Percentiles rank a stretch among this genome's conserved stretches.
These are phyloP conservation scores for Gerris lacustris DNA, from an alignment of 2,888 invertebrate genomes.

Conservation along the genomic window DNA sequence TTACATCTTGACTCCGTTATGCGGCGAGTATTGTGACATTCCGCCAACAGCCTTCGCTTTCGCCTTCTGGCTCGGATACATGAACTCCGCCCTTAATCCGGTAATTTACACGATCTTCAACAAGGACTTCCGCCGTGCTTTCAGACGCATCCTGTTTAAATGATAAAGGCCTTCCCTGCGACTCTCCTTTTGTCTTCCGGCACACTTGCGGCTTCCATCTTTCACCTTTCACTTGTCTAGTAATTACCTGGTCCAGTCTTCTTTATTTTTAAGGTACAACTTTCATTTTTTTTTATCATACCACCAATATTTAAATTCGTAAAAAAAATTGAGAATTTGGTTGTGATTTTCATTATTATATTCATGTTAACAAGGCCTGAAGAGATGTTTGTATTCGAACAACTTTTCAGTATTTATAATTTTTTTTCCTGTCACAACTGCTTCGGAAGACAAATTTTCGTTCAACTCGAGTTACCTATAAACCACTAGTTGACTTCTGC, in stretches of 20 bases:
- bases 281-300: too few species aligned
- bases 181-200: constrained; percentile 8
- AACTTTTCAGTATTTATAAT: neutral
- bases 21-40: constrained; percentile 55
- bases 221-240: neutral
- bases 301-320: too few species aligned
- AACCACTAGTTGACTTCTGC: constrained; percentile 1
- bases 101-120: constrained; percentile 95
- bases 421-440: neutral
- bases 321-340: too few species aligned
- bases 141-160: constrained; percentile 87
- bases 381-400: neutral
- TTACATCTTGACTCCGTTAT: constrained; percentile 75
- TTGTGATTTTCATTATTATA: neutral
- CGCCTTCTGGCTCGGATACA: constrained; percentile 94
- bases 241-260: too few species aligned
- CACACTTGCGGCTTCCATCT: neutral
- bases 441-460: neutral
- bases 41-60: constrained; percentile 77
- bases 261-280: too few species aligned
- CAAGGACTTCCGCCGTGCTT: constrained; percentile 91
- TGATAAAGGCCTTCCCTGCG: constrained; percentile 22
- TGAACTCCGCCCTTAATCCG: constrained; percentile 91
- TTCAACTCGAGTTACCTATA: constrained; percentile 18
- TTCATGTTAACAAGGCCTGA: neutral